Conservation (phyloP, 2,797 vertebrate genomes). For the Staurois parvus region DNA sequence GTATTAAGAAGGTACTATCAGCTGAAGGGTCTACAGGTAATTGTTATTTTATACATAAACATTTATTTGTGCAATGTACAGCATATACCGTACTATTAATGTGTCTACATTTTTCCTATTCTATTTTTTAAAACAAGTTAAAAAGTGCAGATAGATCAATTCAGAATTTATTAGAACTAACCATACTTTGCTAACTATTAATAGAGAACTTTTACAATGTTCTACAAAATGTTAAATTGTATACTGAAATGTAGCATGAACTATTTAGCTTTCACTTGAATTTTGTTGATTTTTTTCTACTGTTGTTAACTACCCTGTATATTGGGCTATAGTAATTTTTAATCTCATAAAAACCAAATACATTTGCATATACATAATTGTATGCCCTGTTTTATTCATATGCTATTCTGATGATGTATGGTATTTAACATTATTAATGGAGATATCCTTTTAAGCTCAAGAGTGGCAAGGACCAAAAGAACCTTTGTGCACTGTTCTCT, state of each 20-base stretch:
- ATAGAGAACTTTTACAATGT: not conserved
- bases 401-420: not conserved
- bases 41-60: not conserved
- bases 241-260: not conserved
- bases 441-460: slow-evolving; percentile 68
- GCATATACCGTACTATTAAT: too few species aligned
- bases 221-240: not conserved
- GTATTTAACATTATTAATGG: not conserved
- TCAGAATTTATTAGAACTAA: too few species aligned
- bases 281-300: too few species aligned
- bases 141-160: too few species aligned
- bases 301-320: too few species aligned
- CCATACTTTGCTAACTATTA: too few species aligned
- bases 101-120: too few species aligned
- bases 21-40: slow-evolving; percentile 73
- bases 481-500: slow-evolving; percentile 69
- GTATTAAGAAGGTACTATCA: slow-evolving; percentile 67
- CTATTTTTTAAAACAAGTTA: too few species aligned
- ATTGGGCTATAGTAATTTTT: too few species aligned
- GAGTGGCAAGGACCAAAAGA: slow-evolving; percentile 81
- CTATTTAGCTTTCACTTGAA: not conserved
- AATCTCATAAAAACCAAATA: too few species aligned
- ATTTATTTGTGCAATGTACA: not conserved
- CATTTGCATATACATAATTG: too few species aligned
- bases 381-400: not conserved